These are phyloP conservation scores for Gymnocephalus cernua DNA, from an alignment of 2,113 vertebrate genomes.

Conservation along the genomic window DNA sequence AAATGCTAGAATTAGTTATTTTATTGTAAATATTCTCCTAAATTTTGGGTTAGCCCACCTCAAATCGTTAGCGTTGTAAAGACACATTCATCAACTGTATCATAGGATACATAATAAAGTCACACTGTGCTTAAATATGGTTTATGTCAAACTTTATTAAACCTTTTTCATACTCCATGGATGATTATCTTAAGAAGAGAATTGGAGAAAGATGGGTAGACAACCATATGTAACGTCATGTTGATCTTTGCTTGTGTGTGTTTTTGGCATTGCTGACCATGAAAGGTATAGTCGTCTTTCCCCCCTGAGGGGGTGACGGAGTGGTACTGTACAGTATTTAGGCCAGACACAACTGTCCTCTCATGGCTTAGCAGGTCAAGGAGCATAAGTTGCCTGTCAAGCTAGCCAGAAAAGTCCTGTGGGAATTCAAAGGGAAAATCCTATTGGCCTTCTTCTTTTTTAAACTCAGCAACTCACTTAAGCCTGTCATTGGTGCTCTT, in stretches of 20 bases:
- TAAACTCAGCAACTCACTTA: conserved; percentile 30
- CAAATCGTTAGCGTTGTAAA: not conserved
- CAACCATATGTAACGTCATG: not conserved
- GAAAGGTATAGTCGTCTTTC: conserved; percentile 27
- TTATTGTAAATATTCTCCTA: not conserved
- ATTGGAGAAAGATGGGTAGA: not conserved
- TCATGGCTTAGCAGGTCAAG: conserved; percentile 67
- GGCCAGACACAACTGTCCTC: conserved; percentile 55
- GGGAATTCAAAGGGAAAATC: conserved; percentile 44
- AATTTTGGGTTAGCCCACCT: not conserved
- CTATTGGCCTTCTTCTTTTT: conserved; percentile 16
- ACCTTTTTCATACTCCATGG: not conserved
- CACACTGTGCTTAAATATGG: not conserved
- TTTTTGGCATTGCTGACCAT: conserved; percentile 14
- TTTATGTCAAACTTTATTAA: not conserved
- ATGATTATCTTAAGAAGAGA: conserved; percentile 7
- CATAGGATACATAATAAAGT: not conserved
- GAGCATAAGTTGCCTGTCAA: conserved; percentile 55
- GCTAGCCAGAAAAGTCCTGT: conserved; percentile 9
- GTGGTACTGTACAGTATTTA: conserved; percentile 45
- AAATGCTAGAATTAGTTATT: not conserved
- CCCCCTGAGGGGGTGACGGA: conserved; percentile 19
- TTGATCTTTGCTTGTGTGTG: not conserved
- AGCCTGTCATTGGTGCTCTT: conserved; percentile 25
- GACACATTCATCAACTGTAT: not conserved